Base-by-base conservation (phyloP, 2,888 invertebrate species). In the Carcina quercana region DNA sequence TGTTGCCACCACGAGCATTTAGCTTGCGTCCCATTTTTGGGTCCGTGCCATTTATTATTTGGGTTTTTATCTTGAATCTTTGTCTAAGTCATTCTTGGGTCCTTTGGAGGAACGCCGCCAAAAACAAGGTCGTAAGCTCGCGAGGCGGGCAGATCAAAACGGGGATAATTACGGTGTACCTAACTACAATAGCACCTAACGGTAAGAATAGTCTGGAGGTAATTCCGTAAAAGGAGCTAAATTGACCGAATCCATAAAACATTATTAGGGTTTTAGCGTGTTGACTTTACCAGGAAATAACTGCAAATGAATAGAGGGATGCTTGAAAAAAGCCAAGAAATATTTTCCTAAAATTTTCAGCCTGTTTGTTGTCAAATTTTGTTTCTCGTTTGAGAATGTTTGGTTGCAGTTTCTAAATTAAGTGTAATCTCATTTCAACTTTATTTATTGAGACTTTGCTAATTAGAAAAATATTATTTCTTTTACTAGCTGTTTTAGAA, bases 1-100 rank as follows among this genome's bases (percentile, higher is more conserved):
- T 21, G 21, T 50, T 50, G 53, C 62, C 59, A 41, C 61, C 57
- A 50, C 38, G 46, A 37, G 50, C 55, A 60, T 67, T 66, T 59
- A 52, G 56, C 54, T 56, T 47, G 45, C 56, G 60, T 59, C 63
- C 64, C 57, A 54, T 60, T 62, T 32, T 59, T 50, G 47, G 61
- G 56, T 36, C 52, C 55, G 53, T 59, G 56, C 63, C 72, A 69
- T 76, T 73, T 76, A 67, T 76, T 69, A 63, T 46, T 28, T 28
- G 36, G 39, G 38, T 50, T 63, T 65, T 72, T 57, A 38, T 47
- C 31, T 36, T 37, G 39, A 34, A 55, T 54, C n/a, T 64, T 72
- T 67, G 64, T 68, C 62, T 61, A 57, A 49, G 11, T 55, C 42
- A 34, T 25, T 45, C 47, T 53, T 47, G 41, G n/a, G 35, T 40